Evolutionary conservation across 2,888 invertebrate species (phyloP), one percentile per base, ranked within the genome.

Genomic region (Orthonevra nobilis): DNA sequence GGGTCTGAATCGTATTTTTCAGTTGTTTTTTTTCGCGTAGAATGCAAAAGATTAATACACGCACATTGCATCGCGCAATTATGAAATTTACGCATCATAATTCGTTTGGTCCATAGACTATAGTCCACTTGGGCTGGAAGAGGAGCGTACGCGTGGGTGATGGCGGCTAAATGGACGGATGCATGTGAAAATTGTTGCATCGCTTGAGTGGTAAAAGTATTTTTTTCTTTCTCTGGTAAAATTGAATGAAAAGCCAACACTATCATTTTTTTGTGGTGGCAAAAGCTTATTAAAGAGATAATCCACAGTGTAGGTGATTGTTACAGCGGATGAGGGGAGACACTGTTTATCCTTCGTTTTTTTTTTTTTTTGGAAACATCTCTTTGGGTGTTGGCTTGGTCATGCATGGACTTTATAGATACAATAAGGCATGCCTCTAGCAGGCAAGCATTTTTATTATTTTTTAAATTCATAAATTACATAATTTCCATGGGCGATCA

Each of bases 71-170:
- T 36, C 12, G 73, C 66, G 68, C 66, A 79, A 79, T 73, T 79
- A 73, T 79, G 73, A 79, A 79, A 73, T 73, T 73, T 68, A 73
- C 73, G 79, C 73, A 79, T 66, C 54, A 58, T 66, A 79, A 79
- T 60, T 66, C 66, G 64, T 38, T 14, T 12, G 23, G n/a, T n/a
- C n/a, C n/a, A n/a, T n/a, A n/a, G n/a, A n/a, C n/a, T n/a, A 2
- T 26, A 40, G 52, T 34, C 56, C 23, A 73, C 40, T 42, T 79
- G 48, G 46, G 19, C 52, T 44, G 72, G 73, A 79, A 73, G 46
- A 44, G 42, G 19, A 5, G 2, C 28, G n/a, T n/a, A n/a, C n/a
- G n/a, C 5, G 32, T 14, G 61, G 32, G 23, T 20, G 60, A 19
- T 15, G n/a, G n/a, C n/a, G 10, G 20, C 32, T 26, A 48, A 40